These are phyloP conservation scores for Hypena proboscidalis DNA, from an alignment of 2,888 invertebrate species.

Conservation along the genomic window DNA sequence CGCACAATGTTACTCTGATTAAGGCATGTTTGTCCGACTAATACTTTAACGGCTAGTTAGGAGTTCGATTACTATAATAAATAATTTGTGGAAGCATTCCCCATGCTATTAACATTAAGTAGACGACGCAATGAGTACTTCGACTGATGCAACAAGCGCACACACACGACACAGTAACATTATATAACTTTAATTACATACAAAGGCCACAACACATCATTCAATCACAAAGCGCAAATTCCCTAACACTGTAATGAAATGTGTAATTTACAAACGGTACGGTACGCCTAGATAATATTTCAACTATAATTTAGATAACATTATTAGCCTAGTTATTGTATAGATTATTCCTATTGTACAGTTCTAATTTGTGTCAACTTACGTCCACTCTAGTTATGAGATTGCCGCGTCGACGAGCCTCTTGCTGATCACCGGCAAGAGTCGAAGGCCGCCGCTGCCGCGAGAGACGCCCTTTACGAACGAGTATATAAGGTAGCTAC, in stretches of 20 bases:
- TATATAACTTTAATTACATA: slow-evolving; percentile 74
- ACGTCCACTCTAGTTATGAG: slow-evolving; percentile 61
- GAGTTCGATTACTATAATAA: slow-evolving; percentile 63
- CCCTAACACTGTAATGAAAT: slow-evolving; percentile 64
- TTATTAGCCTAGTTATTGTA: slow-evolving; percentile 67
- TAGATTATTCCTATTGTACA: slow-evolving; percentile 68
- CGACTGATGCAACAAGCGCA: slow-evolving; percentile 79
- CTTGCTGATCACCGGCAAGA: slow-evolving; percentile 63
- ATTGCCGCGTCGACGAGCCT: slow-evolving; percentile 63
- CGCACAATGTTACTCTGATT: slow-evolving; percentile 43
- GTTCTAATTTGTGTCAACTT: slow-evolving; percentile 66
- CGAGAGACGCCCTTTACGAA: slow-evolving; percentile 64
- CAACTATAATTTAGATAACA: slow-evolving; percentile 66
- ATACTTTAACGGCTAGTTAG: slow-evolving; percentile 71
- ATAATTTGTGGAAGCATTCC: slow-evolving; percentile 76
- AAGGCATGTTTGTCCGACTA: slow-evolving; percentile 72
- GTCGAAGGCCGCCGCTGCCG: slow-evolving; percentile 50
- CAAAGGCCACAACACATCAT: slow-evolving; percentile 85
- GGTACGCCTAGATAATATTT: slow-evolving; percentile 53
- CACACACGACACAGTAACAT: slow-evolving; percentile 71
- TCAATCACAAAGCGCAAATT: slow-evolving; percentile 83
- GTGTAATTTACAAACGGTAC: slow-evolving; percentile 65
- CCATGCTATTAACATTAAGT: slow-evolving; percentile 62
- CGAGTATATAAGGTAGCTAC: no score
- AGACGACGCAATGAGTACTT: slow-evolving; percentile 65